Evolutionary conservation across 2,888 invertebrate species (phyloP), one percentile per base, ranked within the genome.

Genomic region (Tricholauxania praeusta): DNA sequence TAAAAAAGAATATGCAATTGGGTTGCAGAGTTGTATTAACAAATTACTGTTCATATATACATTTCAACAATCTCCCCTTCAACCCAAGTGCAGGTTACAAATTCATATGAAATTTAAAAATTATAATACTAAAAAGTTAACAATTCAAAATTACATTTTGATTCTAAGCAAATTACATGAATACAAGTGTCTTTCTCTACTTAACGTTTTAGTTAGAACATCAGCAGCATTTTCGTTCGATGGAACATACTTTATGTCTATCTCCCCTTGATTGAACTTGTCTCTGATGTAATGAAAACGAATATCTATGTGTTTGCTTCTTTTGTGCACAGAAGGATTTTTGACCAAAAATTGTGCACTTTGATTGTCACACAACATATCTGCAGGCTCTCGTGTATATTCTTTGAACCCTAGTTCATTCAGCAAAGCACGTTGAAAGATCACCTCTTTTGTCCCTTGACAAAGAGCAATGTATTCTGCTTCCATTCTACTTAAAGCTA

Each of bases 391-490:
- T 7, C 49, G 28, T 17, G 63, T 57, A 49, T 55, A 70, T 32
- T 74, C 57, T 3, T 15, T 15, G 57, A 77, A 73, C 12, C 62
- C 65, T 47, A 75, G 75, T 55, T 76, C 76, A 22, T 47, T 3
- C 14, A 76, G 72, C 65, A 79, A 60, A 15, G 72, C 72, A 67
- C 77, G 53, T 3, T 48, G 48, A 64, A 77, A 77, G 6, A 63
- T 51, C 2, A 78, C 67, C 39, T 76, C 75, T 17, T 77, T 79
- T 1, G 70, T 49, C 1, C 74, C 73, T 66, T 76, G 74, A 28
- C 74, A 77, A 22, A 76, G 48, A 4, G 73, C 77, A 12, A 77
- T 75, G n/a, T 79, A 78, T 53, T 79, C 76, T 0, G 77, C 78
- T 32, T 76, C 77, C 73, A 73, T 77, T n/a, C 74, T 70, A 39